These are phyloP conservation scores for Homalodisca vitripennis DNA, from an alignment of 1,140 invertebrate genomes.

Conservation along the genomic window DNA sequence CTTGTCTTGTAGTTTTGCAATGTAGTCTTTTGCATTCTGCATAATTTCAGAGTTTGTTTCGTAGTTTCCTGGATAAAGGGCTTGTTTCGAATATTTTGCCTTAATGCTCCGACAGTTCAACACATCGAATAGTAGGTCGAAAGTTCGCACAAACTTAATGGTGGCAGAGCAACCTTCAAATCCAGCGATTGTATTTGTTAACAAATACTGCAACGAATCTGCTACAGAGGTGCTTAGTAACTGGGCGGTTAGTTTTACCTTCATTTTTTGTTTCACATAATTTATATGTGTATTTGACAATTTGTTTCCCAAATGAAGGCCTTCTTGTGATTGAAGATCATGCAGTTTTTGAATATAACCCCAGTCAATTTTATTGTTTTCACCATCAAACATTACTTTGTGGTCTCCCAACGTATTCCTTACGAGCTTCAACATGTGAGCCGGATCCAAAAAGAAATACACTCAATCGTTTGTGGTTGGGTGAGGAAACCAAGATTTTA, in stretches of 20 bases:
- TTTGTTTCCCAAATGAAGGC: conserved; percentile 43
- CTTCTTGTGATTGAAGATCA: conserved; percentile 40
- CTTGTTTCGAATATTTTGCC: conserved; percentile 24
- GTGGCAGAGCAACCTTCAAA: conserved; percentile 14
- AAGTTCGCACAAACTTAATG: conserved; percentile 4
- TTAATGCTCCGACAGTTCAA: conserved; percentile 10
- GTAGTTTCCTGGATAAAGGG: conserved; percentile 7
- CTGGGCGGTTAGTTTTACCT: conserved; percentile 45
- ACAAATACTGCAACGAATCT: conserved; percentile 38
- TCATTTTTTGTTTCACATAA: conserved; percentile 44
- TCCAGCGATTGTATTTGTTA: conserved; percentile 11
- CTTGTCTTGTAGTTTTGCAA: no score
- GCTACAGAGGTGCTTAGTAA: conserved; percentile 43
- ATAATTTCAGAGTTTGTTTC: no score
- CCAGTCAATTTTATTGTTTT: conserved; percentile 41
- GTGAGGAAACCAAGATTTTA: conserved; percentile 28
- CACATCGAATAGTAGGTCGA: not conserved
- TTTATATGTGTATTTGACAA: conserved; percentile 42
- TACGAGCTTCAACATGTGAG: conserved; percentile 40
- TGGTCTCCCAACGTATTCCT: conserved; percentile 29
- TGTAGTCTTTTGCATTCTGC: no score
- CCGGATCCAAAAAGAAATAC: conserved; percentile 36
- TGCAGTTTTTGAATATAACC: conserved; percentile 41
- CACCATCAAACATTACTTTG: conserved; percentile 31
- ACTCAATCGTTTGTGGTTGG: conserved; percentile 32